phyloP scores from a whole-genome alignment of 1,140 invertebrate genomes.

The Neodiprion lecontei region DNA sequence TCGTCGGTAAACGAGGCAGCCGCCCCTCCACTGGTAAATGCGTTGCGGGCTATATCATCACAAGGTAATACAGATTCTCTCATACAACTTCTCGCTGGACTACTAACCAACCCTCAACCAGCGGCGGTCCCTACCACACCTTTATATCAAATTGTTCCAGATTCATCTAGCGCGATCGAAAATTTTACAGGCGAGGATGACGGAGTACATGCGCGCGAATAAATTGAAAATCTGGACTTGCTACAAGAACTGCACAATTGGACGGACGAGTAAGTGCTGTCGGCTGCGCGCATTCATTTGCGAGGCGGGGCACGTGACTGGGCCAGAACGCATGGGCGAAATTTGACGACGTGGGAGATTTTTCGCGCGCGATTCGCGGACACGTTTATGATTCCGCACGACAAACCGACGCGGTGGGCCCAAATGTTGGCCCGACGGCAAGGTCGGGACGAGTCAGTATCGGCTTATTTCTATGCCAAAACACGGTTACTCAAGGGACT shows the following conservation, averaged over 20 bases:
- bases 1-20: neutral
- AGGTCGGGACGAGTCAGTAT: neutral
- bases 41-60: too few relatives aligned
- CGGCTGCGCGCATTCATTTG: conserved; percentile 7
- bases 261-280: conserved; percentile 8
- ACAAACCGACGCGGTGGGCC: conserved; percentile 10
- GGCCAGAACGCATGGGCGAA: neutral
- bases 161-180: conserved; percentile 1
- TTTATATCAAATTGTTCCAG: conserved; percentile 4
- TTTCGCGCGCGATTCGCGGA: conserved; percentile 3
- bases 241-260: conserved; percentile 10
- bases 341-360: conserved; percentile 1
- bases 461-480: neutral
- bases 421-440: neutral
- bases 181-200: conserved; percentile 11
- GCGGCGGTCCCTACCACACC: conserved; percentile 5
- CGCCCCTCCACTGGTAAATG: too few relatives aligned
- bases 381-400: conserved; percentile 12
- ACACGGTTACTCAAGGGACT: neutral
- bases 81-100: neutral
- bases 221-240: conserved; percentile 8
- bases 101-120: neutral
- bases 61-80: too few relatives aligned
- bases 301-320: conserved; percentile 13
- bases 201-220: neutral